Base-by-base conservation (phyloP, 2,797 vertebrate genomes). In the Anableps anableps region DNA sequence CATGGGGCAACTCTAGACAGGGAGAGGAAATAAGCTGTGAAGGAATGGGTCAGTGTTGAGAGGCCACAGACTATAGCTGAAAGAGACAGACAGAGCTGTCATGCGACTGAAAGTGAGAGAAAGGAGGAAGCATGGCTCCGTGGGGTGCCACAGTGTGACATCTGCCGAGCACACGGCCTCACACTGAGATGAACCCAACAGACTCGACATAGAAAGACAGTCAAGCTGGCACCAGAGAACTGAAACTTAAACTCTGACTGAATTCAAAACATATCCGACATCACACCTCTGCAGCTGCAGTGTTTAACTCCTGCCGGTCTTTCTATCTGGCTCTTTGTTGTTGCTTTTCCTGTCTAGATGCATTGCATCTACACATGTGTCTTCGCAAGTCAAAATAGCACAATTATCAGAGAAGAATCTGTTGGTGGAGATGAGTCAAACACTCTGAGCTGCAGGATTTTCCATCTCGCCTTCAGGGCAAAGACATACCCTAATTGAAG, bases 81-180 rank as follows among this genome's bases (percentile, higher is more conserved):
- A 66, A 51, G 53, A 85, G 79, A 78, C n/a, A 79, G 74, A 87
- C 76, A 82, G 76, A 85, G 77, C 80, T 84, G 82, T 90, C 90
- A 88, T 66, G 76, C 82, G 77, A 88, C 53, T 75, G 78, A 90
- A 89, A 89, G 83, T 72, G 85, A 90, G 84, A 81, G 87, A 86
- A 86, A 83, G 81, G 80, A 87, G 84, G 87, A 91, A 83, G 80
- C 76, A 66, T 2, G 53, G 72, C 84, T 87, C 87, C 8, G 29
- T 31, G 62, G 88, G 89, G 88, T 50, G 87, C 88, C 88, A 87
- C 91, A 88, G 89, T 78, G 70, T 86, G 90, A 90, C 79, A 79
- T 79, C 81, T 87, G 80, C 84, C 74, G 78, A 80, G 75, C 88
- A 88, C 81, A 81, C 38, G 79, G 78, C 87, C 82, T 72, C 91